Conservation (phyloP, 64 coral and sea anemone genomes). For the Stylophora pistillata region DNA sequence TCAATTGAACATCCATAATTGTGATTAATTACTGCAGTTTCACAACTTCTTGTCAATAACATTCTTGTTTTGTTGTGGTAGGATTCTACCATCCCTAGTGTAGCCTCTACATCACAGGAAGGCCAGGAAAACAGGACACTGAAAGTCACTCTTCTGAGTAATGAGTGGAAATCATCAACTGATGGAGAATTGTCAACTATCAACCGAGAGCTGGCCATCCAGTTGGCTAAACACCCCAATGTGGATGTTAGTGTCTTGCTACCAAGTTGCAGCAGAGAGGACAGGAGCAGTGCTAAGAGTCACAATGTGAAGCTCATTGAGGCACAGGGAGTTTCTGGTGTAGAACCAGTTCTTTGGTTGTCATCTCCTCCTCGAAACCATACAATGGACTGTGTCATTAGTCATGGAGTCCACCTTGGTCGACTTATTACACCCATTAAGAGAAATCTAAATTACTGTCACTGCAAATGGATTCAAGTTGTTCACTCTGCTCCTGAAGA, state of each 20-base stretch:
- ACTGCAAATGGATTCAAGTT: too few species aligned
- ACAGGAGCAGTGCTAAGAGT: not conserved
- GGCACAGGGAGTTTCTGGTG: not conserved
- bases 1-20: too few species aligned
- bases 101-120: constrained; percentile 21
- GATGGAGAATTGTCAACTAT: not conserved
- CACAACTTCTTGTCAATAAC: too few species aligned
- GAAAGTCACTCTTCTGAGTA: not conserved
- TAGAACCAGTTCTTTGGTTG: not conserved
- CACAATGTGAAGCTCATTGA: not conserved
- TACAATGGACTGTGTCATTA: too few species aligned
- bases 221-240: not conserved
- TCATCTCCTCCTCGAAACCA: too few species aligned
- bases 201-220: constrained; percentile 17
- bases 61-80: not conserved
- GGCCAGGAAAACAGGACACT: not conserved
- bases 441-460: too few species aligned
- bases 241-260: not conserved
- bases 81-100: not conserved
- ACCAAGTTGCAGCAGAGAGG: not conserved
- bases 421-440: too few species aligned
- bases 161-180: constrained; percentile 1
- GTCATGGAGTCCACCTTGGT: too few species aligned
- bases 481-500: too few species aligned
- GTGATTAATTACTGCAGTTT: too few species aligned